Evolutionary conservation across 2,113 vertebrate species (phyloP), one percentile per base, ranked within the genome.

Genomic region (Caretta caretta): DNA sequence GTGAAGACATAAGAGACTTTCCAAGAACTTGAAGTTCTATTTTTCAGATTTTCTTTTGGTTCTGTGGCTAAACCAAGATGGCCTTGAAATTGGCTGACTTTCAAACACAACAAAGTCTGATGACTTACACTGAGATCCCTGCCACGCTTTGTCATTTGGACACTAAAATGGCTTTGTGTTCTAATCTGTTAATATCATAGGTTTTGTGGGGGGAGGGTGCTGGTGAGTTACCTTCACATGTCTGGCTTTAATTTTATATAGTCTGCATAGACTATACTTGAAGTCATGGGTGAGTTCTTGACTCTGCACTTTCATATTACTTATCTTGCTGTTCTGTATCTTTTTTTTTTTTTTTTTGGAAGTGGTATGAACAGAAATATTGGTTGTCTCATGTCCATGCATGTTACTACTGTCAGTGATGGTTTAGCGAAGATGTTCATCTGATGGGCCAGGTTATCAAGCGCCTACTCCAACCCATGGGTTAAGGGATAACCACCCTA

Each of bases 171-270:
- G 8, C 46, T 89, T 90, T 90, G 38, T 87, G 4, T 51, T 88
- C 38, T 88, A 38, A 80, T 53, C 51, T 88, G 0, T 92, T 88
- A 29, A 22, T 83, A 79, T 83, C 38, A 42, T 27, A 88, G 90
- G 19, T 80, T 82, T 93, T 42, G 42, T 42, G 42, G 42, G 42
- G 42, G 42, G 42, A 42, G 42, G 42, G 38, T 48, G 20, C 46
- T 78, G 25, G 78, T 81, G 65, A 96, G 50, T 81, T 93, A 35
- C n/a, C 57, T 56, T 57, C 35, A 65, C 83, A 83, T 65, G 19
- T 85, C 94, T 90, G 29, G 84, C 81, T 87, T 93, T 80, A 78
- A 11, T 95, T 87, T 94, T 42, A 54, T 31, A 13, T 46, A 54
- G 50, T 90, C 48, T 87, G 50, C 22, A 11, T 93, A 46, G 96